Base-by-base conservation (phyloP, 2,888 invertebrate species). In the Panorpa germanica region DNA sequence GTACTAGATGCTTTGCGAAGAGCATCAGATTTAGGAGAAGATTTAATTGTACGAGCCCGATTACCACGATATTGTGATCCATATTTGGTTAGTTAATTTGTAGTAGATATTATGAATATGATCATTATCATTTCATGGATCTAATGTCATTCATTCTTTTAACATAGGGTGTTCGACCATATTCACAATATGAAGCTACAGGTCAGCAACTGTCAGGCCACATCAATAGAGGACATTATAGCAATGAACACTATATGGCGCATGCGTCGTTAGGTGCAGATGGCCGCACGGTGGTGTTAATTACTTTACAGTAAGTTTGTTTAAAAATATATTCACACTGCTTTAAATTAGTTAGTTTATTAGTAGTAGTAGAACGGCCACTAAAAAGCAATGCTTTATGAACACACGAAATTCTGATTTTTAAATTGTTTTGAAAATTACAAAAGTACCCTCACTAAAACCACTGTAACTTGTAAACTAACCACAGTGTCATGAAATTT, bases 131-230 rank as follows among this genome's bases (percentile, higher is more conserved):
- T 46, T 46, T 19, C 46, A 81, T n/a, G n/a, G n/a, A n/a, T n/a
- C n/a, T n/a, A n/a, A n/a, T n/a, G n/a, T n/a, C n/a, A n/a, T n/a
- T n/a, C n/a, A n/a, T n/a, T n/a, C n/a, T n/a, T n/a, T n/a, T n/a
- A n/a, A n/a, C n/a, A n/a, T n/a, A n/a, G 78, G 78, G 78, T 18
- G 55, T 80, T 9, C 65, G 68, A 33, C 70, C 77, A 16, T 78
- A 70, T 51, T 78, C 76, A 1, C 55, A 55, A 28, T 73, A 76
- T 48, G 66, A 67, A 38, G 75, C 81, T 1, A 63, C 71, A 34
- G 81, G 81, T 0, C 58, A 65, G 44, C 63, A 72, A 46, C 54
- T 81, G 29, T 48, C 76, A 39, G 58, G 65, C 35, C 59, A 63
- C 22, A 50, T 81, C 28, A 63, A 61, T 31, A 70, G 71, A 45